These are phyloP conservation scores for Petrosia ficiformis DNA, from an alignment of 37 sponge, comb jelly and placozoan species.

Conservation along the genomic window DNA sequence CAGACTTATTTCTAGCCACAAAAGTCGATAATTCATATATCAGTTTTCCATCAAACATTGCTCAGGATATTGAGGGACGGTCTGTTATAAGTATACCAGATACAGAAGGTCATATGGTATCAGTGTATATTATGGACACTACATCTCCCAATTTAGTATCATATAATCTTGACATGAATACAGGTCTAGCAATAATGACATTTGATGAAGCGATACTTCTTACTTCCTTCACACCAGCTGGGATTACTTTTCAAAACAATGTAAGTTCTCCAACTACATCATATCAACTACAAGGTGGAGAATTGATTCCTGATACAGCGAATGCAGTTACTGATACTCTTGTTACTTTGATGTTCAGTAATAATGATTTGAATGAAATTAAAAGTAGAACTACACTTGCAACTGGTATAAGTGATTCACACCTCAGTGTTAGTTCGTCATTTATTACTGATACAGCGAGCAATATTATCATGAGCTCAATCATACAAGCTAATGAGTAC, in stretches of 20 bases:
- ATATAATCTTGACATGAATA: conserved; percentile 14
- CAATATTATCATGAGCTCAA: not conserved
- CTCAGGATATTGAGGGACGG: conserved; percentile 61
- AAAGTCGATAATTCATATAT: conserved; percentile 45
- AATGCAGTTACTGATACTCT: not conserved
- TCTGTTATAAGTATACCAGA: not conserved
- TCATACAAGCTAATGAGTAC: not conserved
- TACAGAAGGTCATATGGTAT: not conserved
- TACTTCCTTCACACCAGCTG: too few species aligned
- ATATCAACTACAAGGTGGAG: not conserved
- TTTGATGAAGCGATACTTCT: not conserved
- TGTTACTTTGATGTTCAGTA: not conserved
- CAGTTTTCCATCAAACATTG: conserved; percentile 26
- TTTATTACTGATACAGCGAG: conserved; percentile 9
- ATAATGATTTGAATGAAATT: conserved; percentile 13
- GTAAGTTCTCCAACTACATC: not conserved
- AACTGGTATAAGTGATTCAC: conserved; percentile 7
- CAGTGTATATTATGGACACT: not conserved
- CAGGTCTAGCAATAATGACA: not conserved
- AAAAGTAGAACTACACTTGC: conserved; percentile 18
- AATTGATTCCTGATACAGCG: not conserved
- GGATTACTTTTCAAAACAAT: not conserved
- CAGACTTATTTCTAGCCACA: conserved; percentile 68
- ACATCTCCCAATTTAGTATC: not conserved
- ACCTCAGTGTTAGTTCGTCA: conserved; percentile 14